phyloP scores from a whole-genome alignment of 2,797 vertebrate species.

The Tokudaia tokunoshimensis region DNA sequence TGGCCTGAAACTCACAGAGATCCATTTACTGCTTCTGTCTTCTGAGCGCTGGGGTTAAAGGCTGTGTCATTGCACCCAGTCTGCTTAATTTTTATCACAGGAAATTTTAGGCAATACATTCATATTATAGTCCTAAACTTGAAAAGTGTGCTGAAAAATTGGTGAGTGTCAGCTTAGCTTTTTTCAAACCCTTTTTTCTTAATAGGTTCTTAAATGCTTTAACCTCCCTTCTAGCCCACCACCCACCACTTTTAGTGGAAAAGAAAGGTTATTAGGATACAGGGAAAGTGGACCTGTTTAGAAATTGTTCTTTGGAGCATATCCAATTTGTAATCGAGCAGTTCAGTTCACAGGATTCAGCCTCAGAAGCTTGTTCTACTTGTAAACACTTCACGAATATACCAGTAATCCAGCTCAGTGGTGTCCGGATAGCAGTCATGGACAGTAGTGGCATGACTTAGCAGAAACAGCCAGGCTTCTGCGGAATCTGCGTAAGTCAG shows the following conservation, averaged over 20 bases:
- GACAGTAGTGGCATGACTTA: background rate
- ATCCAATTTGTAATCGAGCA: no score
- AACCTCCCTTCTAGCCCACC: no score
- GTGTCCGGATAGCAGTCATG: no score
- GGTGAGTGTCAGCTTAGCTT: background rate
- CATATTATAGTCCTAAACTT: conserved; percentile 3
- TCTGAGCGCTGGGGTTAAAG: background rate
- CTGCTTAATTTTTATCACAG: background rate
- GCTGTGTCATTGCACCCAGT: background rate
- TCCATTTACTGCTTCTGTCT: background rate
- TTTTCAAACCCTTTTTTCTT: no score
- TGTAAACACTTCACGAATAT: background rate
- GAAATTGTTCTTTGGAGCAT: no score
- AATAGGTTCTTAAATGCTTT: no score
- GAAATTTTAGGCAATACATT: background rate
- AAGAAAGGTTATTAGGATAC: no score
- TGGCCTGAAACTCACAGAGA: background rate
- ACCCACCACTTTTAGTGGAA: no score
- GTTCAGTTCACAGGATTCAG: background rate
- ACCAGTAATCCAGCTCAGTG: background rate
- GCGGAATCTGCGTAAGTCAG: background rate
- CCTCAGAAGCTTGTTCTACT: background rate
- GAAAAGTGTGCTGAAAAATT: conserved; percentile 31
- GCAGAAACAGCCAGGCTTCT: background rate
- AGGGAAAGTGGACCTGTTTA: no score